Percentiles rank a stretch among this genome's conserved stretches.
phyloP scores from a whole-genome alignment of 2,888 invertebrate genomes.

The Chelonus formosanus region DNA sequence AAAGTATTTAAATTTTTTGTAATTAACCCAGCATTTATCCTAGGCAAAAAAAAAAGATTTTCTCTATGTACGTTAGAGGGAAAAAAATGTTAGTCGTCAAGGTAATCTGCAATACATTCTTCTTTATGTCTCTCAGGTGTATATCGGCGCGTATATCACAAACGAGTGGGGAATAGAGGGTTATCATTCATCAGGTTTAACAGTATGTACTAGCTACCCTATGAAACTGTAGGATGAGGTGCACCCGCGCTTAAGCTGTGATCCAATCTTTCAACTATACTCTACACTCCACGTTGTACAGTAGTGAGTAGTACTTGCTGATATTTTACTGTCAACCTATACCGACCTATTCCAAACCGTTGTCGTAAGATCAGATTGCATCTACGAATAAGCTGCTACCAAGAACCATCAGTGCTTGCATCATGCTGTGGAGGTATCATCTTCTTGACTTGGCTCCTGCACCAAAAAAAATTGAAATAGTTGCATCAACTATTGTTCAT shows the following conservation, averaged over 20 bases:
- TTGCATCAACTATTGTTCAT: no score
- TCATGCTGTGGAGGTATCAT: slow-evolving; percentile 4
- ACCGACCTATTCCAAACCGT: slow-evolving; percentile 56
- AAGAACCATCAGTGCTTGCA: slow-evolving; percentile 1
- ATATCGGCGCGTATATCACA: slow-evolving; percentile 56
- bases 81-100: neutral
- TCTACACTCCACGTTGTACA: no score
- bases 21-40: no score
- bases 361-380: slow-evolving; percentile 61
- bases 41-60: neutral
- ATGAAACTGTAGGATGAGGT: slow-evolving; percentile 10
- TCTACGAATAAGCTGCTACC: neutral
- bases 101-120: slow-evolving; percentile 20
- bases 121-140: slow-evolving; percentile 40
- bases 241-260: slow-evolving; percentile 40
- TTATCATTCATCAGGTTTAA: slow-evolving; percentile 60
- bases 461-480: no score
- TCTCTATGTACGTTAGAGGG: no score
- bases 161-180: slow-evolving; percentile 43
- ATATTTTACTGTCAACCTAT: slow-evolving; percentile 64
- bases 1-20: no score
- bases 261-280: slow-evolving; percentile 47
- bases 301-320: slow-evolving; percentile 56
- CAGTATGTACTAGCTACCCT: slow-evolving; percentile 38
- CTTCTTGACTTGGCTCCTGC: neutral